Evolutionary conservation across 1,140 invertebrate genomes (phyloP).

Genomic region (Cydia amplana): DNA sequence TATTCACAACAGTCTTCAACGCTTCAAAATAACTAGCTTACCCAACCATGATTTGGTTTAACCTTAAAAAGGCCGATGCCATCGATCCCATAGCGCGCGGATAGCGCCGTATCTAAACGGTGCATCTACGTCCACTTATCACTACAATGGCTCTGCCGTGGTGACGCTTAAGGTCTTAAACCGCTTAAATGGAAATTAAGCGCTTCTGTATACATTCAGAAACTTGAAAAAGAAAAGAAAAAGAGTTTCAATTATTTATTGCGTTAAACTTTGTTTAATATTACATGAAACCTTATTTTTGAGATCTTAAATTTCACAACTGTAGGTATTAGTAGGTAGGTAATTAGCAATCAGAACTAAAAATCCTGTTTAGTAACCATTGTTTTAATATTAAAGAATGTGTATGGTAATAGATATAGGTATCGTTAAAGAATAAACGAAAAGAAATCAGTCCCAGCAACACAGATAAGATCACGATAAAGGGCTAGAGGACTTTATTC

Average conservation of each 20-base stretch:
- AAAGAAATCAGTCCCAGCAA: neutral
- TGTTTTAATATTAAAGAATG: neutral
- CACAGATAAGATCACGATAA: conserved; percentile 2
- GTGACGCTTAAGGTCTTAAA: neutral
- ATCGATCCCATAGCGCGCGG: conserved; percentile 17
- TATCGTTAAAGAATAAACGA: neutral
- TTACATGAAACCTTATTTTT: too few species aligned
- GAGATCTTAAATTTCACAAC: too few species aligned
- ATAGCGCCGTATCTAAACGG: conserved; percentile 38
- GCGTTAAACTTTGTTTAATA: too few species aligned
- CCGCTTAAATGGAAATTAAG: conserved; percentile 35
- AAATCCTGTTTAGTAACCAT: neutral
- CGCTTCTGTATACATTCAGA: neutral
- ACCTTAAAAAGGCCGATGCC: conserved; percentile 25
- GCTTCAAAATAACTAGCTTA: too few species aligned
- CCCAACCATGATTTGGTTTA: conserved; percentile 1
- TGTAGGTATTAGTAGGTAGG: neutral
- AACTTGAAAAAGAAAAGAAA: neutral
- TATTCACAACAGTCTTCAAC: too few species aligned
- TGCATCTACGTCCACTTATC: conserved; percentile 42
- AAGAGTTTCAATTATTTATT: too few species aligned
- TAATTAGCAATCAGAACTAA: neutral
- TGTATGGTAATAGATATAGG: neutral
- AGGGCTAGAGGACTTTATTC: conserved; percentile 17
- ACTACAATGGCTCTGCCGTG: conserved; percentile 33